Conservation (phyloP, 2,888 invertebrate genomes). For the Harpalus rubripes region DNA sequence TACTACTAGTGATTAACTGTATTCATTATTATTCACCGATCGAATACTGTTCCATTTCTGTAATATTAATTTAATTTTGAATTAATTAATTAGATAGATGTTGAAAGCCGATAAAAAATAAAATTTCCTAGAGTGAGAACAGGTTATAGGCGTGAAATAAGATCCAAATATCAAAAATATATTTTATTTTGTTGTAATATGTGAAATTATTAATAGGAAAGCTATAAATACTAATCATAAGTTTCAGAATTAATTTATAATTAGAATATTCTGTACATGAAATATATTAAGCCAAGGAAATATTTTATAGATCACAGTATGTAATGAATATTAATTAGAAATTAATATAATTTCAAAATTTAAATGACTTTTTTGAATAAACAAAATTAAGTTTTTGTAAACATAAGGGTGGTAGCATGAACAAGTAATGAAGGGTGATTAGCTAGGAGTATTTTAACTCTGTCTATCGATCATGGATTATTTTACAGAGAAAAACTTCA, state of each 20-base stretch:
- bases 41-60: constrained; percentile 45
- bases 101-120: constrained; percentile 46
- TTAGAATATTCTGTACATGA: background rate
- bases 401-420: too few species aligned
- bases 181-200: constrained; percentile 42
- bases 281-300: background rate
- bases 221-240: constrained; percentile 26
- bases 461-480: too few species aligned
- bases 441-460: too few species aligned
- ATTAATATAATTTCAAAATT: too few species aligned
- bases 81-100: constrained; percentile 46
- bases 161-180: background rate
- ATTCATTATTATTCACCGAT: constrained; percentile 37
- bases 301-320: background rate
- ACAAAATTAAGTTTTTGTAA: too few species aligned
- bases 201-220: constrained; percentile 18
- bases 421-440: too few species aligned
- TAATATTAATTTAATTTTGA: constrained; percentile 49
- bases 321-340: constrained; percentile 2
- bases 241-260: constrained; percentile 33
- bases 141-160: constrained; percentile 36
- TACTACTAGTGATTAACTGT: constrained; percentile 27
- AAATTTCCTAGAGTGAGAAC: constrained; percentile 22
- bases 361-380: too few species aligned
- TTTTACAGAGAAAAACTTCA: too few species aligned